A percentile compares a stretch with the other conserved stretches of the same genome.
phyloP scores from a whole-genome alignment of 2,113 vertebrate genomes.

The Python bivittatus region DNA sequence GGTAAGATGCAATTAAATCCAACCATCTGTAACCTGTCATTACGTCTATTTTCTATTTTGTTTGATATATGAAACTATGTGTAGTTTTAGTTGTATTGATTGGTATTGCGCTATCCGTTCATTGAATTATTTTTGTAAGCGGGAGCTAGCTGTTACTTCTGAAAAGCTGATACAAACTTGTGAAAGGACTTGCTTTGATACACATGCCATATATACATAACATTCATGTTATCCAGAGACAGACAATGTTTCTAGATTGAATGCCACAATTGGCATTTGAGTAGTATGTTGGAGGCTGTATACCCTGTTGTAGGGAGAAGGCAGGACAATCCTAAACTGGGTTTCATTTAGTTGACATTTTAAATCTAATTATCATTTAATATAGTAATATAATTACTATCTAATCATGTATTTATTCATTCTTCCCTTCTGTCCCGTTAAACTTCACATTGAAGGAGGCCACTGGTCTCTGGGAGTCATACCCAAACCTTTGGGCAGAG shows the following conservation, averaged over 20 bases:
- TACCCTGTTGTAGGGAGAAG: background rate
- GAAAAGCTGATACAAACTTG: background rate
- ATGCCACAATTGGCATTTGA: background rate
- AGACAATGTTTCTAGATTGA: background rate
- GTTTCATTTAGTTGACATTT: background rate
- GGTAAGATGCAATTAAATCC: slow-evolving; percentile 68
- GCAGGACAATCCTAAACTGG: background rate
- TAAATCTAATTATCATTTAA: background rate
- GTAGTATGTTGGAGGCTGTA: background rate
- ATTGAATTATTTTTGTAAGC: background rate
- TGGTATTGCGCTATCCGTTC: background rate
- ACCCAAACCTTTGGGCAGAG: background rate
- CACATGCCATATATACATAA: too few relatives aligned
- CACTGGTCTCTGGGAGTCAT: background rate
- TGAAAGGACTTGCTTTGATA: background rate
- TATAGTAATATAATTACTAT: background rate
- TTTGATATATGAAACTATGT: fast-evolving
- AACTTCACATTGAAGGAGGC: background rate
- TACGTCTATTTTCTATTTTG: background rate
- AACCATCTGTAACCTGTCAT: background rate
- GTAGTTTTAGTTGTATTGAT: slow-evolving; percentile 10
- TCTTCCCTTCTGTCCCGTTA: background rate
- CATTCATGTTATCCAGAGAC: background rate
- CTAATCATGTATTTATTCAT: background rate
- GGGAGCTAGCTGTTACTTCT: background rate